phyloP scores from a whole-genome alignment of 2,888 invertebrate genomes.

The Ormyrus thymus region DNA sequence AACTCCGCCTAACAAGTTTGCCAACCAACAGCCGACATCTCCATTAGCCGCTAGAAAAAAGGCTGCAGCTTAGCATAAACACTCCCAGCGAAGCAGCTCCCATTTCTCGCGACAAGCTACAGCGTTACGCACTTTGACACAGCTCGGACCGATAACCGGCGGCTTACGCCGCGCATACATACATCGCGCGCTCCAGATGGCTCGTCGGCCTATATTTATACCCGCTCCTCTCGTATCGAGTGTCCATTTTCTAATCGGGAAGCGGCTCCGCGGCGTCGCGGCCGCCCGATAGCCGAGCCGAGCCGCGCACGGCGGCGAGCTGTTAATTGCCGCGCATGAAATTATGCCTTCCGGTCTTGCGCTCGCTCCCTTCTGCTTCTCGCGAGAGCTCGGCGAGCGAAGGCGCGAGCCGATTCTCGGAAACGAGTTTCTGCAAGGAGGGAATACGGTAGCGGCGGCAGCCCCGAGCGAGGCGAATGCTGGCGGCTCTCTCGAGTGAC shows the following conservation, averaged over 20 bases:
- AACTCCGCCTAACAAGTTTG: too few relatives aligned
- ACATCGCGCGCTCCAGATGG: constrained; percentile 24
- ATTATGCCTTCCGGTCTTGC: constrained; percentile 41
- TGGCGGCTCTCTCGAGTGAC: too few relatives aligned
- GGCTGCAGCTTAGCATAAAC: too few relatives aligned
- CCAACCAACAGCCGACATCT: too few relatives aligned
- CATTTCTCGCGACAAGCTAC: background rate
- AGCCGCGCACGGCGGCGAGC: constrained; percentile 1
- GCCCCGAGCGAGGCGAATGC: too few relatives aligned
- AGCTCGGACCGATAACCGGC: constrained; percentile 19
- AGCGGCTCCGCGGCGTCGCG: background rate
- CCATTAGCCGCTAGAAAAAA: too few relatives aligned
- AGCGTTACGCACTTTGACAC: constrained; percentile 35
- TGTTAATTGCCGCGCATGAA: constrained; percentile 41
- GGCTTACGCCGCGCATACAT: background rate
- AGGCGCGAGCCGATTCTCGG: constrained; percentile 19
- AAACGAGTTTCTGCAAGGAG: constrained; percentile 23
- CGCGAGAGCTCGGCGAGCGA: background rate
- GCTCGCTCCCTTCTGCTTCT: background rate
- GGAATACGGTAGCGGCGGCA: constrained; percentile 5
- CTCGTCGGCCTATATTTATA: constrained; percentile 25
- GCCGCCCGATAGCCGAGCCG: background rate
- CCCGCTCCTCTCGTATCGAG: constrained; percentile 20
- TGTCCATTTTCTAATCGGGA: constrained; percentile 46
- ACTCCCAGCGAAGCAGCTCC: too few relatives aligned